These are phyloP conservation scores for Baronia brevicornis DNA, from an alignment of 2,888 invertebrate genomes.

Conservation along the genomic window DNA sequence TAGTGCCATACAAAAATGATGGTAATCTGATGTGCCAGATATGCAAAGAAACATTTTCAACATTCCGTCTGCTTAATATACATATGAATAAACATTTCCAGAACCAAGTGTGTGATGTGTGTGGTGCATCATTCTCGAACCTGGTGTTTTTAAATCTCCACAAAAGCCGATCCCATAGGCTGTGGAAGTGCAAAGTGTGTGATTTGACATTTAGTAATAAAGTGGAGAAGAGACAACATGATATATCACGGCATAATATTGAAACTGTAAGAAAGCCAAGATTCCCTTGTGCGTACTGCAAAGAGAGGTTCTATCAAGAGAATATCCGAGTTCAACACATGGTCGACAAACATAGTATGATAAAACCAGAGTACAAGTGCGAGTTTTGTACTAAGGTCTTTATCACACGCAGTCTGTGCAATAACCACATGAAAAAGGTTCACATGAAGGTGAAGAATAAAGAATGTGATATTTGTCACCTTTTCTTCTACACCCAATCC, in stretches of 20 bases:
- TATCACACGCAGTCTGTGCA: constrained; percentile 49
- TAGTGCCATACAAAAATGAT: constrained; percentile 54
- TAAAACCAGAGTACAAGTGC: constrained; percentile 46
- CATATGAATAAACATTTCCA: constrained; percentile 61
- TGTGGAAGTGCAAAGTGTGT: constrained; percentile 38
- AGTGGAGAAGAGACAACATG: constrained; percentile 33
- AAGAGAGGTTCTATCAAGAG: constrained; percentile 46
- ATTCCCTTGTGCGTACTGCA: constrained; percentile 47
- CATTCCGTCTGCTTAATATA: constrained; percentile 50
- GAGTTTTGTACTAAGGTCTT: constrained; percentile 45
- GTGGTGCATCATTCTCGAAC: constrained; percentile 55
- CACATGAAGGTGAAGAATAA: constrained; percentile 56
- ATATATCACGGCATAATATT: constrained; percentile 26
- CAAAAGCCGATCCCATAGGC: constrained; percentile 41
- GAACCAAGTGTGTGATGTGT: constrained; percentile 57
- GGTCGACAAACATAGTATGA: constrained; percentile 42
- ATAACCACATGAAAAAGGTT: constrained; percentile 54
- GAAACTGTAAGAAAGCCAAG: constrained; percentile 35
- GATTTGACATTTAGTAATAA: constrained; percentile 30
- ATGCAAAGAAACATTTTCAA: constrained; percentile 38
- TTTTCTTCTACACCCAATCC: constrained; percentile 52
- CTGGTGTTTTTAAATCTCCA: constrained; percentile 53
- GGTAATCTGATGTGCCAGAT: constrained; percentile 43
- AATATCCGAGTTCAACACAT: constrained; percentile 39
- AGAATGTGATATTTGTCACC: constrained; percentile 52